phyloP scores from a whole-genome alignment of 2,797 vertebrate species.

The Esox lucius region DNA sequence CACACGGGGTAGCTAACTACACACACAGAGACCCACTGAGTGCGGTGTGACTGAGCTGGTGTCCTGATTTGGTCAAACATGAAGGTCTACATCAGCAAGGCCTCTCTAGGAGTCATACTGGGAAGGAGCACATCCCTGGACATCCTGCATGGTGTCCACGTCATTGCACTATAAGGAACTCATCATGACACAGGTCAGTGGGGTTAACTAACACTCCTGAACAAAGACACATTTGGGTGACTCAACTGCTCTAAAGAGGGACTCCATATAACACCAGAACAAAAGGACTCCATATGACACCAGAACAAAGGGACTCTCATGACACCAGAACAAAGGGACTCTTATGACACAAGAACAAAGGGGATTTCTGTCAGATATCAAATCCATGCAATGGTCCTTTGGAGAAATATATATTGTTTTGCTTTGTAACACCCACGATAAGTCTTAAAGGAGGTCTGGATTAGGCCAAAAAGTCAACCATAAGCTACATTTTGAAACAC shows the following conservation, averaged over 20 bases:
- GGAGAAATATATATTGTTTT: no score
- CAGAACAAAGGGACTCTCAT: no score
- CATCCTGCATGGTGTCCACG: neutral
- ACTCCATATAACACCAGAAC: no score
- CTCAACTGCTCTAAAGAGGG: no score
- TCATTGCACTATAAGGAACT: slow-evolving; percentile 1
- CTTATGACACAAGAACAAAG: no score
- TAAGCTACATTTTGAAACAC: no score
- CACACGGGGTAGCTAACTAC: neutral
- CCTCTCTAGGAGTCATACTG: neutral
- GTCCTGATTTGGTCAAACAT: slow-evolving; percentile 14
- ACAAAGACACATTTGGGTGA: neutral
- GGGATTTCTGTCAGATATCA: no score
- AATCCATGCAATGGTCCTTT: no score
- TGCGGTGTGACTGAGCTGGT: neutral
- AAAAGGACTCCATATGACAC: no score
- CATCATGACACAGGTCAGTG: neutral
- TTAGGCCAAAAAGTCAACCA: neutral
- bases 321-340: no score
- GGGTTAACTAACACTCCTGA: neutral
- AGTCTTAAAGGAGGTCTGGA: neutral
- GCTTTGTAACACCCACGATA: no score
- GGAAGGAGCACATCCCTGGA: neutral
- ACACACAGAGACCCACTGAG: neutral
- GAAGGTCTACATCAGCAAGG: slow-evolving; percentile 3